Base-by-base conservation (phyloP, 92 coral and sea anemone species). In the Epizoanthus scotinus region DNA sequence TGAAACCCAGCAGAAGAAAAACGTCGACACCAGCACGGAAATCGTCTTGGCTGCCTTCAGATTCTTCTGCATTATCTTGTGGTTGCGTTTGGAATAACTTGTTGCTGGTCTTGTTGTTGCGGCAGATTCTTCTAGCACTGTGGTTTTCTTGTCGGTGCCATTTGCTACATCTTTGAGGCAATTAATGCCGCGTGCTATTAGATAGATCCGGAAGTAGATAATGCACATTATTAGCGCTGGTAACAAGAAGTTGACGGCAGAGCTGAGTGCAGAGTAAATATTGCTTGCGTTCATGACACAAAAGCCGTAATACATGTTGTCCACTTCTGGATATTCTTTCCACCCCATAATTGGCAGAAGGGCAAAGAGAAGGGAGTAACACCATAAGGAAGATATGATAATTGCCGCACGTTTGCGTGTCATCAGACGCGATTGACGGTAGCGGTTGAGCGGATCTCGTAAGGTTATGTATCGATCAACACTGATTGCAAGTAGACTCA, bases 331-430 rank as follows among this genome's bases (percentile, higher is more conserved):
- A 14, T 27, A 52, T 10, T 0, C 50, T 49, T 88, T 90, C 94
- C 98, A 90, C 3, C 98, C 94, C 87, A 93, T 52, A 53, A 79
- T 67, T 10, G 98, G 98, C 4, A 85, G 78, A 2, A 88, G 84
- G 14, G 98, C 82, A 26, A 93, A 91, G 8, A 93, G 69, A 21
- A 93, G 59, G 19, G 89, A 91, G 85, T 91, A 93, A 4, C 82
- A 61, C 98, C 98, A 90, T 6, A 93, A 54, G 22, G 50, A 2
- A 5, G 79, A 78, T 47, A 89, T 81, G 26, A 87, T 47, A 9
- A 67, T 26, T 17, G 86, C 34, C 6, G 89, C 89, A 52, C 88
- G 84, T 10, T 75, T 84, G 69, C 82, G 84, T 5, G 94, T 90
- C 87, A 90, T 82, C 71, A 90, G 85, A 24, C 90, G 93, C 22